Percentiles rank a stretch among this genome's conserved stretches.
phyloP scores from a whole-genome alignment of 2,888 invertebrate species.

The Drosophila phalerata region DNA sequence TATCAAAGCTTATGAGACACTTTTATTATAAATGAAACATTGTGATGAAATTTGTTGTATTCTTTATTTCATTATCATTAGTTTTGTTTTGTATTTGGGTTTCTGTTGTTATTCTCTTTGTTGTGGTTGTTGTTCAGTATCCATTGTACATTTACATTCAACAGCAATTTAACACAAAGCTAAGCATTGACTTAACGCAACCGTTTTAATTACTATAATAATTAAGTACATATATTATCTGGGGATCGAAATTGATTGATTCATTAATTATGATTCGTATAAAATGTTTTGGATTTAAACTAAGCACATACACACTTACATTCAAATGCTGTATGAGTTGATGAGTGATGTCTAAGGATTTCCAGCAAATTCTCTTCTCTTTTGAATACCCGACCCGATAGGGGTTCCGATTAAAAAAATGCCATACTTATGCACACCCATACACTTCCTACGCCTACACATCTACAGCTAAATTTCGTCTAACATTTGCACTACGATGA shows the following conservation, averaged over 20 bases:
- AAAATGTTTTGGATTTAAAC: slow-evolving; percentile 46
- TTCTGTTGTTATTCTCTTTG: slow-evolving; percentile 42
- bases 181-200: slow-evolving; percentile 79
- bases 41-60: slow-evolving; percentile 49
- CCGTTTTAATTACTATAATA: slow-evolving; percentile 41
- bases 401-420: slow-evolving; percentile 25
- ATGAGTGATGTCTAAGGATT: slow-evolving; percentile 25
- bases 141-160: slow-evolving; percentile 84
- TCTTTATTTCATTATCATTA: slow-evolving; percentile 57
- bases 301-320: slow-evolving; percentile 19
- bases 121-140: slow-evolving; percentile 53
- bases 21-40: slow-evolving; percentile 24
- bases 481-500: slow-evolving; percentile 71
- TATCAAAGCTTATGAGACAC: not conserved
- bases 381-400: not conserved
- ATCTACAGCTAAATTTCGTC: slow-evolving; percentile 58
- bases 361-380: slow-evolving; percentile 5
- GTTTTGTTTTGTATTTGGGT: slow-evolving; percentile 48
- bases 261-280: slow-evolving; percentile 42
- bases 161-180: slow-evolving; percentile 86
- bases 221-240: slow-evolving; percentile 48
- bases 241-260: slow-evolving; percentile 37
- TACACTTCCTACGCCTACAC: slow-evolving; percentile 46
- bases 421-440: slow-evolving; percentile 36
- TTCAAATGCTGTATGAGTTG: slow-evolving; percentile 18